Conservation (phyloP, 2,888 invertebrate species). For the Aporophyla nigra region DNA sequence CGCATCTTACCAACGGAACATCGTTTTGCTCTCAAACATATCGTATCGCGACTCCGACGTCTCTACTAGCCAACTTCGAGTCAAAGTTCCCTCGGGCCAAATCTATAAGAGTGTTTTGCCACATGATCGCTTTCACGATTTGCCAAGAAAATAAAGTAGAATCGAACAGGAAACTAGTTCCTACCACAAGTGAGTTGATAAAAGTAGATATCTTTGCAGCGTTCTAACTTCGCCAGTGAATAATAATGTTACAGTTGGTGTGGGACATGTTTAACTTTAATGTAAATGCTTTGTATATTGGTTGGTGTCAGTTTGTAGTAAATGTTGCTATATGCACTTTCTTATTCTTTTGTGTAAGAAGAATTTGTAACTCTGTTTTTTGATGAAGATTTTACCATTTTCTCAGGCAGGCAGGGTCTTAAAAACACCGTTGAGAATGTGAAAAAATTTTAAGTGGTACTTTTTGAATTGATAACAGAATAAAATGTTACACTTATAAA, state of each 20-base stretch:
- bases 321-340: neutral
- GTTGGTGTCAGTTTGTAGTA: conserved; percentile 1
- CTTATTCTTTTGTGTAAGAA: too few relatives aligned
- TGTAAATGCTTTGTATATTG: conserved; percentile 32
- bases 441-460: too few relatives aligned
- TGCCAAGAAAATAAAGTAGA: conserved; percentile 89
- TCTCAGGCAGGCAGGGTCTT: too few relatives aligned
- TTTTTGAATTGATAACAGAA: too few relatives aligned
- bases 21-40: conserved; percentile 89
- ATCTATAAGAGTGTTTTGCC: conserved; percentile 90
- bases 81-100: conserved; percentile 89
- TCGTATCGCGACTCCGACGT: conserved; percentile 74
- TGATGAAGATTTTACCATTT: too few relatives aligned
- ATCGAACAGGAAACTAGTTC: conserved; percentile 82
- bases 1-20: conserved; percentile 83
- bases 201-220: conserved; percentile 75
- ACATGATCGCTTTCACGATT: conserved; percentile 90
- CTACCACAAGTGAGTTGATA: conserved; percentile 83
- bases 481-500: too few relatives aligned
- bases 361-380: too few relatives aligned
- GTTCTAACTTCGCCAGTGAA: conserved; percentile 78
- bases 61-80: conserved; percentile 81
- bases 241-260: conserved; percentile 75
- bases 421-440: too few relatives aligned
- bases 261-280: conserved; percentile 36